Percentiles rank a stretch among this genome's conserved stretches.
Conservation (phyloP, 1,140 invertebrate genomes). For the Solenopsis invicta region DNA sequence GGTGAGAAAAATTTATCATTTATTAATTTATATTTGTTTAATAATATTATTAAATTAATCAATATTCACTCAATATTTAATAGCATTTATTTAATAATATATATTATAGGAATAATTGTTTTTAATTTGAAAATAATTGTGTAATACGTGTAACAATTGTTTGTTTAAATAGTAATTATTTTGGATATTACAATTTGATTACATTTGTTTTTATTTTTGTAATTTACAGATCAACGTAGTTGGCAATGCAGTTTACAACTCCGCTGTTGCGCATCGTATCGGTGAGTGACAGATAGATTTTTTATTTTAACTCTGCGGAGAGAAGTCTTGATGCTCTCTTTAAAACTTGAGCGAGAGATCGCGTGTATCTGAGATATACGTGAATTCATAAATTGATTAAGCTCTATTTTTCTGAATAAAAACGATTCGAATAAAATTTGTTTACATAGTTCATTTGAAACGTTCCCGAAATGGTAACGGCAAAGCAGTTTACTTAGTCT, state of each 20-base stretch:
- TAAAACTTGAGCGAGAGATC: not conserved
- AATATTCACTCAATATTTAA: too few relatives aligned
- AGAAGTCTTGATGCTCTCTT: not conserved
- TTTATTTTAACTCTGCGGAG: not conserved
- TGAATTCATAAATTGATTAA: not conserved
- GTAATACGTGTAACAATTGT: not conserved
- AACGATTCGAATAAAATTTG: not conserved
- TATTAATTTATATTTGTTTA: not conserved
- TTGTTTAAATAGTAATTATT: not conserved
- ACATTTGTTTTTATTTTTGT: not conserved
- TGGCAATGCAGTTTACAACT: too few relatives aligned
- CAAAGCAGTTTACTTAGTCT: not conserved
- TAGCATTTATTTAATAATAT: not conserved
- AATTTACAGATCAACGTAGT: too few relatives aligned
- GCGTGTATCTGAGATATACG: not conserved
- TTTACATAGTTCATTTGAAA: not conserved
- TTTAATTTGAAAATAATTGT: not conserved
- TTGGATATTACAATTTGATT: not conserved
- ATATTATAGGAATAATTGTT: not conserved
- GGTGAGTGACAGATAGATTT: too few relatives aligned
- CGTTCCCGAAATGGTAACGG: not conserved
- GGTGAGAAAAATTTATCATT: not conserved
- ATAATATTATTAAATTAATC: too few relatives aligned
- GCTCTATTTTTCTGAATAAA: not conserved
- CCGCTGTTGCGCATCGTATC: too few relatives aligned